These are phyloP conservation scores for Anableps anableps DNA, from an alignment of 2,797 vertebrate genomes.

Conservation along the genomic window DNA sequence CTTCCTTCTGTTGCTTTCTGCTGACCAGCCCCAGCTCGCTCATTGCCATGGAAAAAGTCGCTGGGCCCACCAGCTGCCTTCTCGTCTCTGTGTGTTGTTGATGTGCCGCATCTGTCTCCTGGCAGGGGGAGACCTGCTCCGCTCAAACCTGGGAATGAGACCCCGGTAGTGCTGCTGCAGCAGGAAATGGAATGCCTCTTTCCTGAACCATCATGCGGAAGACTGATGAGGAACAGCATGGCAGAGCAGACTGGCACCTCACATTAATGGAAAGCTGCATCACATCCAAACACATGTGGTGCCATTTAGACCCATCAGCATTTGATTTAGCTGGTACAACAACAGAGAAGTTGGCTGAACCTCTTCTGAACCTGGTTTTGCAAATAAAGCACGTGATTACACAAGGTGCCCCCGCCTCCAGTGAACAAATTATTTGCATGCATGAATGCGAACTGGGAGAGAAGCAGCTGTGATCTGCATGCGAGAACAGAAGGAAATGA, in stretches of 20 bases:
- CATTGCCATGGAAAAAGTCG: conserved; percentile 44
- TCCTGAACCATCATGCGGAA: conserved; percentile 15
- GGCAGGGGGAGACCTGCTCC: conserved; percentile 23
- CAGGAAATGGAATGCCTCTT: conserved; percentile 47
- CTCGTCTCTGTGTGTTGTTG: conserved; percentile 21
- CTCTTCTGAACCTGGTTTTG: conserved; percentile 41
- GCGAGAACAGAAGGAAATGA: conserved; percentile 12
- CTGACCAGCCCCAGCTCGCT: conserved; percentile 40
- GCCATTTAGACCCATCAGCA: conserved; percentile 23
- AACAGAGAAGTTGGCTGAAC: conserved; percentile 41
- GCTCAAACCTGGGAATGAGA: conserved; percentile 37
- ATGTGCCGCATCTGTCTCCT: conserved; percentile 48
- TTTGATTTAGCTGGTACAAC: neutral
- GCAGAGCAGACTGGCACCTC: conserved; percentile 19
- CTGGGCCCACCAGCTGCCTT: conserved; percentile 50
- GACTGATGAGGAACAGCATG: conserved; percentile 51
- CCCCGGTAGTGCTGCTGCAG: conserved; percentile 26
- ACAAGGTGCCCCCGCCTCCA: conserved; percentile 33
- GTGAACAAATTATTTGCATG: conserved; percentile 48
- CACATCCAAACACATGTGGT: conserved; percentile 18
- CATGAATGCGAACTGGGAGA: conserved; percentile 25
- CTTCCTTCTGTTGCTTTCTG: conserved; percentile 39
- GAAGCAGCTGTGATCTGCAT: conserved; percentile 42
- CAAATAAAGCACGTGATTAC: conserved; percentile 31
- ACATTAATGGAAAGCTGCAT: conserved; percentile 6